Evolutionary conservation across 2,888 invertebrate species (phyloP), one percentile per base, ranked within the genome.

Genomic region (Thumatha senex): DNA sequence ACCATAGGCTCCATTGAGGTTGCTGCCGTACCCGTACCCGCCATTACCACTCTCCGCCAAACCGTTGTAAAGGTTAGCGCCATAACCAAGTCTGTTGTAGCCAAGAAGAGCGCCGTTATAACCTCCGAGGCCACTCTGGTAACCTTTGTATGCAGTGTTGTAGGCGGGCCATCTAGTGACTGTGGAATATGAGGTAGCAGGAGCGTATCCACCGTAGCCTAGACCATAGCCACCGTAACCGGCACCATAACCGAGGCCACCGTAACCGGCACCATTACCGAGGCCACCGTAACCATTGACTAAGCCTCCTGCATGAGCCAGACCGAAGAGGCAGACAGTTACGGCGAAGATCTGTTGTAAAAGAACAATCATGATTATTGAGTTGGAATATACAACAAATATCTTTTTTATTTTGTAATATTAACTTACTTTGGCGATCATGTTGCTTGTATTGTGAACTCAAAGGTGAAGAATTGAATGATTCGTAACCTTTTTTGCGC

Each of bases 391-490:
- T 1, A 39, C 7, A 11, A 15, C 14, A 38, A 38, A 9, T 11
- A 11, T 18, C 12, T 13, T n/a, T n/a, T n/a, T n/a, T n/a, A n/a
- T 18, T 18, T 39, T 39, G 18, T 18, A n/a, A n/a, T 18, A 11
- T 31, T 8, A 24, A 52, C 69, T 78, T 78, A 83, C 84, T 81
- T 84, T 83, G 56, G 78, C 68, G 63, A 78, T 78, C 84, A 84
- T 84, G 60, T 76, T 80, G 76, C 61, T 77, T 64, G 70, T 71
- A n/a, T n/a, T n/a, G n/a, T 24, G 5, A 4, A 24, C 77, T 76
- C 74, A 73, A 70, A 61, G 59, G 66, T 77, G 74, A 77, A 76
- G 77, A 74, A 72, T 71, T 67, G 80, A 82, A 75, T 82, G 80
- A 74, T 63, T 65, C 64, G 61, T 51, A 51, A 55, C 44, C 71